A percentile compares a stretch with the other conserved stretches of the same genome.
phyloP scores from a whole-genome alignment of 2,888 invertebrate species.

The Chalcis sispes region DNA sequence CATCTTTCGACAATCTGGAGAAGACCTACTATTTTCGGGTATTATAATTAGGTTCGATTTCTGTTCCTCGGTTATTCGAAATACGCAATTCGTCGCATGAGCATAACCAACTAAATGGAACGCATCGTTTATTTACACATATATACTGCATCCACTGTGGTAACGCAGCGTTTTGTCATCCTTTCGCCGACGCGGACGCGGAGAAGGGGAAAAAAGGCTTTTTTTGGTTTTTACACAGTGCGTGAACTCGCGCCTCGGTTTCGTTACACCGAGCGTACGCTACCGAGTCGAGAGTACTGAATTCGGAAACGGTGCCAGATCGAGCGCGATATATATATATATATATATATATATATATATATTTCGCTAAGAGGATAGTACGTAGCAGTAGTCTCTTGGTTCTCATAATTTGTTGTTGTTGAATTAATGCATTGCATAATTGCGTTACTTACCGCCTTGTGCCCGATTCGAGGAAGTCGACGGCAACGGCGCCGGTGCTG shows the following conservation, averaged over 20 bases:
- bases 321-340: constrained; percentile 1
- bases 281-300: not conserved
- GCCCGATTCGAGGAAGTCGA: constrained; percentile 26
- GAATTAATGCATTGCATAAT: constrained; percentile 41
- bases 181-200: constrained; percentile 26
- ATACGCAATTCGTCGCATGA: too few relatives aligned
- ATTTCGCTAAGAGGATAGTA: too few relatives aligned
- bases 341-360: not conserved
- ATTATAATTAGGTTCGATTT: constrained; percentile 12
- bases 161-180: constrained; percentile 49
- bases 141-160: too few relatives aligned
- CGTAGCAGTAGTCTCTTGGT: not conserved
- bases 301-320: constrained; percentile 22
- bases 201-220: not conserved
- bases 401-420: constrained; percentile 43
- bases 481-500: too few relatives aligned
- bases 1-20: constrained; percentile 21
- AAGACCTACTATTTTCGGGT: constrained; percentile 29
- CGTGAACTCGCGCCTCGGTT: not conserved
- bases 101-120: too few relatives aligned
- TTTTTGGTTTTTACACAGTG: not conserved
- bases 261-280: not conserved
- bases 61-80: too few relatives aligned
- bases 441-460: constrained; percentile 5
- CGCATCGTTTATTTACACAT: too few relatives aligned